phyloP scores from a whole-genome alignment of 1,140 invertebrate species.

The Leptopilina clavipes region DNA sequence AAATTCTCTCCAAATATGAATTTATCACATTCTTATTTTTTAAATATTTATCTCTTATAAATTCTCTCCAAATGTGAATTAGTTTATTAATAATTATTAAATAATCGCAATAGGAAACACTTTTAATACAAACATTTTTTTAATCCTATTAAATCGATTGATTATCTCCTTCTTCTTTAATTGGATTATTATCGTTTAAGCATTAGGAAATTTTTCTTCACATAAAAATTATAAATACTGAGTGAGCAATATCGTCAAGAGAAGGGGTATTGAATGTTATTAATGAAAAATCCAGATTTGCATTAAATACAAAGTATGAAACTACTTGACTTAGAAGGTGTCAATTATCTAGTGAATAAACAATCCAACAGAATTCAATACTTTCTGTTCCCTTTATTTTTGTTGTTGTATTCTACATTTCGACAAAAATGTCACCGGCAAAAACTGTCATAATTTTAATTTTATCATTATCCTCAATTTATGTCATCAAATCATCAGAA shows the following conservation, averaged over 20 bases:
- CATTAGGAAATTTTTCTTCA: not conserved
- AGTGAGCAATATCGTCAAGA: not conserved
- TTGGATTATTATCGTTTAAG: no score
- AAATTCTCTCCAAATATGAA: no score
- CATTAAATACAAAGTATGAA: not conserved
- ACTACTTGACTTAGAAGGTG: no score
- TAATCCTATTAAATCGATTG: no score
- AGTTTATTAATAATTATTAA: no score
- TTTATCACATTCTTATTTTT: no score
- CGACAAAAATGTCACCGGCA: not conserved
- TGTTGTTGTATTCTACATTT: not conserved
- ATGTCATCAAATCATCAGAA: not conserved
- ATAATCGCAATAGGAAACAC: no score
- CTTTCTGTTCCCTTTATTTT: not conserved
- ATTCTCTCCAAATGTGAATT: no score
- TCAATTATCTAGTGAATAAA: not conserved
- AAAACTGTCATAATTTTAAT: not conserved
- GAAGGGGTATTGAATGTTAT: not conserved
- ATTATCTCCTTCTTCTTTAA: no score
- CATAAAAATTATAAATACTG: not conserved
- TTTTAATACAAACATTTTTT: no score
- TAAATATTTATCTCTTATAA: no score
- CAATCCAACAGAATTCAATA: not conserved
- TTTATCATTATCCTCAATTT: not conserved
- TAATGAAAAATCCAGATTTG: not conserved